Percentiles rank a stretch among this genome's conserved stretches.
These are phyloP conservation scores for Machimus rusticus DNA, from an alignment of 2,888 invertebrate species.

Conservation along the genomic window DNA sequence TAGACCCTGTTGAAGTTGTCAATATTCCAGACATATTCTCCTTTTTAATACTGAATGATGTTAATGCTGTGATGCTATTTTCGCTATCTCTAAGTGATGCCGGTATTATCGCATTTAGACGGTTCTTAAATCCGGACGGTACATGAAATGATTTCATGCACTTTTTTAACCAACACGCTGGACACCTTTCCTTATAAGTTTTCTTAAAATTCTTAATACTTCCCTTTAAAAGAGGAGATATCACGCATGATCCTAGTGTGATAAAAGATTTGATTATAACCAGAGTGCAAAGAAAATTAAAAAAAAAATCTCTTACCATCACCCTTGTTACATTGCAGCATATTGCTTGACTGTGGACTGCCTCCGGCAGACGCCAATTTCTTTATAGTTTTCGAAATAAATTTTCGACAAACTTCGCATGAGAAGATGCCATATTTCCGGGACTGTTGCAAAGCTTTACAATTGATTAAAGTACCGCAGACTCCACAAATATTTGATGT, in stretches of 20 bases:
- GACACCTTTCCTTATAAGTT: conserved; percentile 78
- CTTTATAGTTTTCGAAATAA: conserved; percentile 83
- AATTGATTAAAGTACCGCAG: conserved; percentile 78
- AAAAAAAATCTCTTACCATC: conserved; percentile 54
- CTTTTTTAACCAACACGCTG: conserved; percentile 87
- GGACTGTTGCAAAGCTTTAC: conserved; percentile 79
- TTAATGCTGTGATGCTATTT: conserved; percentile 23
- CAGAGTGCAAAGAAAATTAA: background rate
- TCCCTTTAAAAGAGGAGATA: conserved; percentile 74
- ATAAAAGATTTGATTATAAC: background rate
- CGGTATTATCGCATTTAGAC: conserved; percentile 75
- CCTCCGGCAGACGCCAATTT: conserved; percentile 55
- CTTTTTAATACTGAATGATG: conserved; percentile 39
- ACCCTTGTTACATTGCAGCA: conserved; percentile 68
- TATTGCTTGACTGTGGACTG: conserved; percentile 63
- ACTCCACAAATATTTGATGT: conserved; percentile 79
- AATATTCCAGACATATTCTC: background rate
- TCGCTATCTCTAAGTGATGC: conserved; percentile 66
- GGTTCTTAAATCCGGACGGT: conserved; percentile 72
- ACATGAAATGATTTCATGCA: conserved; percentile 83
- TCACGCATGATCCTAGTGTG: conserved; percentile 71
- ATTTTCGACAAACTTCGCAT: conserved; percentile 86
- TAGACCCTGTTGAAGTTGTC: background rate
- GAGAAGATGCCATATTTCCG: conserved; percentile 84
- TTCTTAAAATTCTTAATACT: conserved; percentile 67